Base-by-base conservation (phyloP, 2,888 invertebrate species). In the Eutolmus rufibarbis region DNA sequence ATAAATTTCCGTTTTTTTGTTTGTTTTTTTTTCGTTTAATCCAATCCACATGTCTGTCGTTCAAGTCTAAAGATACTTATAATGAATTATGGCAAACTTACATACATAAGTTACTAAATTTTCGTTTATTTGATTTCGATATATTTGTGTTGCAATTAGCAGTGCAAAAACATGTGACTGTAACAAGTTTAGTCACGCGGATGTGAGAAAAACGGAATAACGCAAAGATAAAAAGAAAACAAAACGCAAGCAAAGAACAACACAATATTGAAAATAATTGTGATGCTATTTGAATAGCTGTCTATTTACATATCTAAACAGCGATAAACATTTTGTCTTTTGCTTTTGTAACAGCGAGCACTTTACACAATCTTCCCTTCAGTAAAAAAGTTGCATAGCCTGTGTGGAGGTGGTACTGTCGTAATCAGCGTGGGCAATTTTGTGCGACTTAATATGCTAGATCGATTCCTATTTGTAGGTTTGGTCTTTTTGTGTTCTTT, bases 401-500 rank as follows among this genome's bases (percentile, higher is more conserved):
- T 37, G 28, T 76, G 1, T n/a, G 28, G 37, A 34, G 76, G n/a
- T 34, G 31, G 28, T 46, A 31, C 51, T 66, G 28, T 66, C 28
- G 28, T 23, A 66, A 28, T 28, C 2, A 66, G 23, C 28, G 51
- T n/a, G 51, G 37, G 16, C 9, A 82, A 82, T 57, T 82, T 82
- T 82, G 82, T 82, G 74, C 74, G 74, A 74, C 74, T 74, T 85
- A 66, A 66, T 66, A 85, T 46, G 46, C 74, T 85, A 74, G 46
- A 46, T 85, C 43, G 43, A 74, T 85, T 85, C 46, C 74, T 74
- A 43, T 40, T 85, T 74, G 23, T 85, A 74, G 46, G 23, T 46
- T 74, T 85, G 74, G 85, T 85, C 74, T 85, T 85, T 84, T 84
- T 43, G 28, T 85, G 43, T 66, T 76, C n/a, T 16, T 76, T 37